Conservation (phyloP, 1,140 invertebrate species). For the Lepidostoma basale region DNA sequence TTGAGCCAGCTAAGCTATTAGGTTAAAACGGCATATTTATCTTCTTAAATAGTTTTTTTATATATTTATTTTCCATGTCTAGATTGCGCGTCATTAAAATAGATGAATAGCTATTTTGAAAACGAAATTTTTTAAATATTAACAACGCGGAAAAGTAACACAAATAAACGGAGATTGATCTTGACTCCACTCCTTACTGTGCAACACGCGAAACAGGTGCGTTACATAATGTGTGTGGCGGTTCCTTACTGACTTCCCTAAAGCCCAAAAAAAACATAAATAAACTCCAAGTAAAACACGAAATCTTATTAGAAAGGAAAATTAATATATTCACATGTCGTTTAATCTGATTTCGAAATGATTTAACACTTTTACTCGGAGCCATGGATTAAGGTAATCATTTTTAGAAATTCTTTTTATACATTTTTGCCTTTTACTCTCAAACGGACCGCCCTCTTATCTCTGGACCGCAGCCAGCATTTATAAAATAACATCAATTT, state of each 20-base stretch:
- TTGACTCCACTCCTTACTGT: not conserved
- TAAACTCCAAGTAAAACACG: not conserved
- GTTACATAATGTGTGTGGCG: conserved; percentile 3
- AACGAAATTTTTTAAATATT: conserved; percentile 5
- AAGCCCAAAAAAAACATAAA: not conserved
- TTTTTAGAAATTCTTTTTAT: not conserved
- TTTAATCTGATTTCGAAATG: not conserved
- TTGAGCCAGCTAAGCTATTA: too few species aligned
- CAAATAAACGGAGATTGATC: conserved; percentile 17
- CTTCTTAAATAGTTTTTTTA: too few species aligned
- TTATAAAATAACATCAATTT: conserved; percentile 23
- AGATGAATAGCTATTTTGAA: conserved; percentile 2
- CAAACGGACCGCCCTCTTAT: conserved; percentile 8
- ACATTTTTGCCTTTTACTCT: not conserved
- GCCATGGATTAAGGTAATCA: not conserved
- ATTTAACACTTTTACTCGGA: not conserved
- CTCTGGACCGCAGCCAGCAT: conserved; percentile 12
- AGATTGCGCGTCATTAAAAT: not conserved
- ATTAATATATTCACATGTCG: not conserved
- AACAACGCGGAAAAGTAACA: conserved; percentile 7
- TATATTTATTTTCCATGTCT: not conserved
- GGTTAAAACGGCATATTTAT: too few species aligned
- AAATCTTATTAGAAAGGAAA: not conserved
- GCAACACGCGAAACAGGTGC: conserved; percentile 3
- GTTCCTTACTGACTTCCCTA: not conserved